Evolutionary conservation across 2,888 invertebrate species (phyloP), one percentile per base, ranked within the genome.

Genomic region (Chymomyza amoena): DNA sequence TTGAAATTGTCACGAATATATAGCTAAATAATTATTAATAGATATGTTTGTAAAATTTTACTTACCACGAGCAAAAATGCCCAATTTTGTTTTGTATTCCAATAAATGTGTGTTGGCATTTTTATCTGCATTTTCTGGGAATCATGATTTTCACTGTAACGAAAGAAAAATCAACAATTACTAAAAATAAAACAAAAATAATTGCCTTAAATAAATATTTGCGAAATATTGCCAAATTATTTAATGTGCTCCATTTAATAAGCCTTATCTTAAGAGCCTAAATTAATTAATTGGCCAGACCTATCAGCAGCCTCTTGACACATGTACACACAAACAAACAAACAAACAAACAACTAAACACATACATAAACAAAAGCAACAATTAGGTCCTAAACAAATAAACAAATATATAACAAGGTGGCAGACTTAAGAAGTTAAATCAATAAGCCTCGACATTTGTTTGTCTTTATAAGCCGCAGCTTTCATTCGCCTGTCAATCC

Each of bases 101-200:
- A 81, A 75, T 76, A 69, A 73, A 81, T 83, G 81, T 87, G 84
- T 76, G 81, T 80, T 78, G 87, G 80, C 90, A 90, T 90, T 88
- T 89, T 89, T 89, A 90, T 89, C 89, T 89, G 84, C 87, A 89
- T 90, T 87, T 89, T 90, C 89, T 87, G 82, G 89, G 86, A 89
- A 90, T 90, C 91, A 90, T 91, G 89, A 81, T 87, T 89, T 84
- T 72, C 78, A 77, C 88, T 87, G 75, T 16, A 87, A 87, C 54
- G 51, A 69, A 18, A 76, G 65, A 62, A 70, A 66, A 67, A 66
- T 45, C 13, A 45, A 13, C 13, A 45, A 45, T 45, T 45, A 45
- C 13, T 45, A 32, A 75, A 67, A 72, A 61, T 39, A 10, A 76
- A 78, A 52, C 57, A 50, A 68, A 50, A 36, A 54, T 7, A 39